Evolutionary conservation across 2,797 vertebrate species (phyloP).

Genomic region (Staurois parvus): DNA sequence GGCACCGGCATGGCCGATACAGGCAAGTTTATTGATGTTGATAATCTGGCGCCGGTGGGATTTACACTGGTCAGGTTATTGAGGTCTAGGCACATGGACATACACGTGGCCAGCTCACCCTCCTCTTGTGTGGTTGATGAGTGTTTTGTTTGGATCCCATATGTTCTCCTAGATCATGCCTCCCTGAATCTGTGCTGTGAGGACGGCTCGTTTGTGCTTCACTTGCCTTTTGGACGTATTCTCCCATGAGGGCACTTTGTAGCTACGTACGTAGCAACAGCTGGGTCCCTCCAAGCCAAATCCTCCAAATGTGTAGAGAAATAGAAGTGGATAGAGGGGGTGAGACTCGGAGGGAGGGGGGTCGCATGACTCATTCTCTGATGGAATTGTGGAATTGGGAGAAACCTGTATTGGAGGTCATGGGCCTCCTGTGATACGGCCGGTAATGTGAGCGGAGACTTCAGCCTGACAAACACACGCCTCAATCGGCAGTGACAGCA

Average conservation of each 20-base stretch:
- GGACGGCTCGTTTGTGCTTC: slow-evolving; percentile 74
- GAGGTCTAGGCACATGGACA: background rate
- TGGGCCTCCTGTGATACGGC: background rate
- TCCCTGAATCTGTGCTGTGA: slow-evolving; percentile 43
- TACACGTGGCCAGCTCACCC: slow-evolving; percentile 12
- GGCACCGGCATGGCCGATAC: too few species aligned
- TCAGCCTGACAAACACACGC: background rate
- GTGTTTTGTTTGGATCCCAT: slow-evolving; percentile 51
- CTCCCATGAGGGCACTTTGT: slow-evolving; percentile 62
- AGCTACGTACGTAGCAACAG: slow-evolving; percentile 73
- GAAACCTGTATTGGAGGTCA: slow-evolving; percentile 21
- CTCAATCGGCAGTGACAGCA: slow-evolving; percentile 27
- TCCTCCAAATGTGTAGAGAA: slow-evolving; percentile 54
- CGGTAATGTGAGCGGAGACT: background rate
- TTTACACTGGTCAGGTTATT: background rate
- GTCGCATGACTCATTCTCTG: slow-evolving; percentile 6
- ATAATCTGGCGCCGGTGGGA: background rate
- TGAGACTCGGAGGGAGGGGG: background rate
- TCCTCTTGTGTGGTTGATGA: slow-evolving; percentile 36
- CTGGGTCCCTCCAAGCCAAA: slow-evolving; percentile 74
- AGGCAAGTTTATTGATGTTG: too few species aligned
- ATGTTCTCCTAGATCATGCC: slow-evolving; percentile 33
- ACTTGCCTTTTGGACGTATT: slow-evolving; percentile 69
- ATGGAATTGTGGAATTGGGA: background rate
- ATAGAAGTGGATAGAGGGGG: background rate